Evolutionary conservation across 2,797 vertebrate species (phyloP).

Genomic region (Decapterus maruadsi): DNA sequence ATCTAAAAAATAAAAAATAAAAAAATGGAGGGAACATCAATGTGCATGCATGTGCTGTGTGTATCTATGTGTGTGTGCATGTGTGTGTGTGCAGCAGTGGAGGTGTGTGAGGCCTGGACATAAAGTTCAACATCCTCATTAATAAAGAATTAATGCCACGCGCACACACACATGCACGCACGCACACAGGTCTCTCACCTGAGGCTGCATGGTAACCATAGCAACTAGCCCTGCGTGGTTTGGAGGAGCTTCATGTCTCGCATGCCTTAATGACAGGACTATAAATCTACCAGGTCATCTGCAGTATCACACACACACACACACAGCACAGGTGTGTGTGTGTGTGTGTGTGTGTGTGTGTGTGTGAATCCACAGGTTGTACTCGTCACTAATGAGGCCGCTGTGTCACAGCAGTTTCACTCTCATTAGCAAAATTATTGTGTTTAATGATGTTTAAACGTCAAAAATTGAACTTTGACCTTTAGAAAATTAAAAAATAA

Average conservation of each 20-base stretch:
- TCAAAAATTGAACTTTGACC: background rate
- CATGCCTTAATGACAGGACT: slow-evolving; percentile 57
- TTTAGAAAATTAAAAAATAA: too few relatives aligned
- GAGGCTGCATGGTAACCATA: slow-evolving; percentile 34
- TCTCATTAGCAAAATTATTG: background rate
- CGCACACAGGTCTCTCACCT: slow-evolving; percentile 25
- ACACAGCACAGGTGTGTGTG: slow-evolving; percentile 20
- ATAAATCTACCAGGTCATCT: slow-evolving; percentile 63
- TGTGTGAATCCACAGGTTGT: slow-evolving; percentile 32
- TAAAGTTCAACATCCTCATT: slow-evolving; percentile 20
- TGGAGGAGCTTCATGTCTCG: slow-evolving; percentile 9
- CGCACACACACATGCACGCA: background rate
- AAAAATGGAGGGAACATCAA: slow-evolving; percentile 46
- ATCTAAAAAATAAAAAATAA: slow-evolving; percentile 12
- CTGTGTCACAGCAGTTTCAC: slow-evolving; percentile 20
- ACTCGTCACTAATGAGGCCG: slow-evolving; percentile 15
- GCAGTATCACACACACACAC: slow-evolving; percentile 35
- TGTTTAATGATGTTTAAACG: background rate
- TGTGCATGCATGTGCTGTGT: slow-evolving; percentile 4
- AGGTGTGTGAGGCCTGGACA: background rate
- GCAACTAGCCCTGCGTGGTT: slow-evolving; percentile 21
- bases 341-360: too few relatives aligned
- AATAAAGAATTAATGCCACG: background rate
- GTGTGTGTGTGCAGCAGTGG: slow-evolving; percentile 1
- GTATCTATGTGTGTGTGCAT: slow-evolving; percentile 5